A percentile compares a stretch with the other conserved stretches of the same genome.
Evolutionary conservation across 2,888 invertebrate genomes (phyloP).

Genomic region (Sicus ferrugineus): DNA sequence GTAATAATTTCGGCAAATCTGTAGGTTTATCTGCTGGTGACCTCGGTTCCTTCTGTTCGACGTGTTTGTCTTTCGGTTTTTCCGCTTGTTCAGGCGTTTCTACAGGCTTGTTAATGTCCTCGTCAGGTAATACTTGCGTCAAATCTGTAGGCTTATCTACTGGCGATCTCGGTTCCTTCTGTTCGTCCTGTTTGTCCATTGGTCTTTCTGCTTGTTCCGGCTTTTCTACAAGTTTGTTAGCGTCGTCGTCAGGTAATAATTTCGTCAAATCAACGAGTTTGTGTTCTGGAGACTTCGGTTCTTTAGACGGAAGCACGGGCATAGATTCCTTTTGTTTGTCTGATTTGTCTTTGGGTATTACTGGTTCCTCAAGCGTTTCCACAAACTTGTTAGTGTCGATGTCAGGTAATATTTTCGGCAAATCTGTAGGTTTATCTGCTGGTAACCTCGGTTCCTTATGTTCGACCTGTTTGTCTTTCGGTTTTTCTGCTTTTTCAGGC

Average conservation of each 20-base stretch:
- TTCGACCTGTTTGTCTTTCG: too few species aligned
- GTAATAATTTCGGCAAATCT: neutral
- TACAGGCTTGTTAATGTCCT: neutral
- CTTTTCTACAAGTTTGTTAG: neutral
- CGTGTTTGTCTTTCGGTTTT: too few species aligned
- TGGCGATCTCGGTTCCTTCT: neutral
- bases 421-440: too few species aligned
- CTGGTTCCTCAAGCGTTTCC: too few species aligned
- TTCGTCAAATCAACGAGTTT: neutral
- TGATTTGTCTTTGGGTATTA: too few species aligned
- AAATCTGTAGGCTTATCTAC: neutral
- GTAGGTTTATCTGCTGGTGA: neutral
- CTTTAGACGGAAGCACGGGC: too few species aligned
- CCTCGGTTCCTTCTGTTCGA: too few species aligned
- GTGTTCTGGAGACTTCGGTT: neutral
- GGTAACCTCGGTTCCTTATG: too few species aligned
- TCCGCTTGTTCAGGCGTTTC: neutral
- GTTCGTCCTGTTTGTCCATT: slow-evolving; percentile 3
- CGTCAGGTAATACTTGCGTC: neutral
- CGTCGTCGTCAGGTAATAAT: neutral
- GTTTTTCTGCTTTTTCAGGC: too few species aligned
- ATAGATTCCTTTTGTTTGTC: neutral
- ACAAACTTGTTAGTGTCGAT: neutral
- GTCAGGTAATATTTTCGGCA: neutral
- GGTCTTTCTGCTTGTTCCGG: neutral